Evolutionary conservation across 1,140 invertebrate species (phyloP), one percentile per base, ranked within the genome.

Genomic region (Nasonia longicornis): DNA sequence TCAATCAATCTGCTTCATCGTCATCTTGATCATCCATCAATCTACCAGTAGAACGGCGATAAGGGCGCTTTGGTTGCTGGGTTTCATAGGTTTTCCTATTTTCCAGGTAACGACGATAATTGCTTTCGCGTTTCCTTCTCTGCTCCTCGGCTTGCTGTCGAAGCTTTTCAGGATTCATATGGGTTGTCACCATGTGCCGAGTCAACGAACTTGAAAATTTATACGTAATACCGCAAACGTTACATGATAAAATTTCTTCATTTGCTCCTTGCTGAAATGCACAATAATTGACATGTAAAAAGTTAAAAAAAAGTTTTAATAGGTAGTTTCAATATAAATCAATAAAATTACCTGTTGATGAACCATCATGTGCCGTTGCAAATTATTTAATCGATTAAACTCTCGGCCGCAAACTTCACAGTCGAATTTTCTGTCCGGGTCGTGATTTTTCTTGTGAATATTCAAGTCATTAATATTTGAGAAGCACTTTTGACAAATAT

Each of bases 131-230:
- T 83, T 91, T 91, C 31, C 85, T 85, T 45, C 90, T 85, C 81
- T 91, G 90, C n/a, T 91, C 90, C 26, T 91, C 90, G 1, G 90
- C 90, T 81, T 91, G 89, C 58, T 91, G 89, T 35, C 89, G 84
- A 76, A 89, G 82, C 70, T 89, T 90, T 66, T 91, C 90, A 0
- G 90, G 90, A 81, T 90, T 91, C 88, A 91, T 90, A 70, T 91
- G 90, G 1, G 90, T 90, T 0, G 90, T 91, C 0, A 91, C 90
- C 89, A 91, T 91, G 22, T 91, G 90, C 84, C 90, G 89, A 1
- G 90, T 91, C n/a, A 91, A 83, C 0, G 90, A 91, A 31, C 90
- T 91, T 87, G 91, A 90, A 48, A 91, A 91, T 85, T 91, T 91
- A 77, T 91, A 91, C 0, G 90, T 91, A n/a, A 91, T 91, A 0